These are phyloP conservation scores for Gallirallus australis DNA, from an alignment of 2,797 vertebrate genomes.

Conservation along the genomic window DNA sequence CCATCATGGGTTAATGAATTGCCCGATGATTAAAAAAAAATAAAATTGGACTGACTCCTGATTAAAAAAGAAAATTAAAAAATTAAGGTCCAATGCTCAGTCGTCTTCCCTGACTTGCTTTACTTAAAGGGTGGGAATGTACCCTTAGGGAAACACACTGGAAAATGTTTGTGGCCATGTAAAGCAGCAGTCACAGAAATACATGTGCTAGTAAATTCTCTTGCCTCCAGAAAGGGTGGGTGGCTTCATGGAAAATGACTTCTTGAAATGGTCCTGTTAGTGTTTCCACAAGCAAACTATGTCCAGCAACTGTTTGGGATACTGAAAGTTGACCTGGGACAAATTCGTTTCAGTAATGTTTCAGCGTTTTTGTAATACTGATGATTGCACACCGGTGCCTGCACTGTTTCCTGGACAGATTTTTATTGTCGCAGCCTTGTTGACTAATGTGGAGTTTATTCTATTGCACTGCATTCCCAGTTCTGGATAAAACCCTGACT, in stretches of 20 bases:
- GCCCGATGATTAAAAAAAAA: not conserved
- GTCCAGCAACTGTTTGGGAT: not conserved
- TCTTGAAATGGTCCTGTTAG: not conserved
- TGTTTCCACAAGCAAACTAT: not conserved
- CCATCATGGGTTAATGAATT: not conserved
- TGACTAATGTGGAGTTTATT: not conserved
- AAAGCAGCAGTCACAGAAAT: not conserved
- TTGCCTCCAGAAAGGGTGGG: not conserved
- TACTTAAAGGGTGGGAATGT: not conserved
- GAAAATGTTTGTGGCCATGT: not conserved
- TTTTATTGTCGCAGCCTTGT: not conserved
- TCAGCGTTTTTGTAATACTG: not conserved
- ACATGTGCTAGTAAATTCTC: not conserved
- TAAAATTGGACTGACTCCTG: not conserved
- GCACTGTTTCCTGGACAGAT: not conserved
- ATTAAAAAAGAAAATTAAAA: not conserved
- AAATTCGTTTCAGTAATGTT: not conserved
- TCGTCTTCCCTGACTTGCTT: not conserved
- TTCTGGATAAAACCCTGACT: not conserved
- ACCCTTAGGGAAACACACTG: not conserved
- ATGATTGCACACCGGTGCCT: not conserved
- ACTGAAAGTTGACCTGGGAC: not conserved
- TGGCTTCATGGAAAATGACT: not conserved
- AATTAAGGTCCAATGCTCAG: not conserved
- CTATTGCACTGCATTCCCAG: not conserved